phyloP scores from a whole-genome alignment of 1,140 invertebrate genomes.

The Trichonephila clavipes region DNA sequence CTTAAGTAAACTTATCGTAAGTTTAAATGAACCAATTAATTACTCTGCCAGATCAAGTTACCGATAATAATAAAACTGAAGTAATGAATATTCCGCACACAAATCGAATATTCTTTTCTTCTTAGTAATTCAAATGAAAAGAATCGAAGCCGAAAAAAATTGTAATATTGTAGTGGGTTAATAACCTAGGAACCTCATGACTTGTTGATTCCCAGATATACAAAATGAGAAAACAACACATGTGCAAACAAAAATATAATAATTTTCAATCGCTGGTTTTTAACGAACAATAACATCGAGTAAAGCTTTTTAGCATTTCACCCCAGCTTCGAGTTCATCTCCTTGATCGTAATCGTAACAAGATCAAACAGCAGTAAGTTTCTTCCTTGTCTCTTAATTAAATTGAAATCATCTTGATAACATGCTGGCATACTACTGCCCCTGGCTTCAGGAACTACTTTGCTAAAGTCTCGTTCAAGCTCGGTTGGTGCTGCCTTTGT shows the following conservation, averaged over 20 bases:
- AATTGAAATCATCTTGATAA: conserved; percentile 51
- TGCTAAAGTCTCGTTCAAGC: conserved; percentile 45
- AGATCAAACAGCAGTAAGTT: not conserved
- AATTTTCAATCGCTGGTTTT: conserved; percentile 9
- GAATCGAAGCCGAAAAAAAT: not conserved
- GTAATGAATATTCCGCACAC: not conserved
- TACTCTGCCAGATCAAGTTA: not conserved
- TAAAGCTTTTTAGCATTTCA: conserved; percentile 21
- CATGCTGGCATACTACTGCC: conserved; percentile 55
- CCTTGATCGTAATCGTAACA: not conserved
- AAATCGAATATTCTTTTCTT: not conserved
- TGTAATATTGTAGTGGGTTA: conserved; percentile 34
- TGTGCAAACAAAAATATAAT: conserved; percentile 2
- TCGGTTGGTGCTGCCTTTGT: conserved; percentile 28
- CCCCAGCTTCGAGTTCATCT: conserved; percentile 30
- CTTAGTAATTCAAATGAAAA: not conserved
- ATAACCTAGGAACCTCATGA: conserved; percentile 64
- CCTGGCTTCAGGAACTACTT: not conserved
- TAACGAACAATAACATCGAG: conserved; percentile 39
- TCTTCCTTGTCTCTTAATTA: conserved; percentile 62
- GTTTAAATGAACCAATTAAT: not conserved
- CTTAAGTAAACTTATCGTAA: too few species aligned
- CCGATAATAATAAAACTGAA: not conserved
- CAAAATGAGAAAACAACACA: not conserved
- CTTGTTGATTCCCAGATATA: conserved; percentile 22